Evolutionary conservation across 1,140 invertebrate species (phyloP).

Genomic region (Drosophila rhopaloa): DNA sequence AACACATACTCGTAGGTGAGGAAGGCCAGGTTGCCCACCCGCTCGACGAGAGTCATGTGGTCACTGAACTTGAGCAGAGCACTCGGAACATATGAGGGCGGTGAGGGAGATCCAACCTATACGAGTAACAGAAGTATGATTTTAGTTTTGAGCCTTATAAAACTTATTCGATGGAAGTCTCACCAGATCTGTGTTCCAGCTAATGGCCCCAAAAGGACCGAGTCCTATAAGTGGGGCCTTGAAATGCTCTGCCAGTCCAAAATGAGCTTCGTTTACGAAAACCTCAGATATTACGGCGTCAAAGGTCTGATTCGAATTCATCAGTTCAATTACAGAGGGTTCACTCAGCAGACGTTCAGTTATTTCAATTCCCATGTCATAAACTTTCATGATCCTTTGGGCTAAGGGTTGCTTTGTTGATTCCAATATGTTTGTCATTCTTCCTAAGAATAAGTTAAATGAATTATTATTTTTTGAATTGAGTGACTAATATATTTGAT

Average conservation of each 20-base stretch:
- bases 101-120: constrained; percentile 78
- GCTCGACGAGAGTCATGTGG: constrained; percentile 84
- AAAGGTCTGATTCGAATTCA: constrained; percentile 66
- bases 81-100: constrained; percentile 83
- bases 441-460: constrained; percentile 4
- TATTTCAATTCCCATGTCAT: constrained; percentile 66
- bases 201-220: constrained; percentile 73
- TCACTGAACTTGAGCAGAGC: constrained; percentile 70
- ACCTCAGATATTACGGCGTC: constrained; percentile 80
- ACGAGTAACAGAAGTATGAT: too few species aligned
- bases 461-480: too few species aligned
- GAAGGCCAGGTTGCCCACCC: constrained; percentile 83
- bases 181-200: constrained; percentile 78
- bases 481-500: neutral
- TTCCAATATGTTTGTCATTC: constrained; percentile 46
- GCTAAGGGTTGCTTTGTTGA: constrained; percentile 44
- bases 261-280: constrained; percentile 73
- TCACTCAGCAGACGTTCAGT: constrained; percentile 55
- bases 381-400: constrained; percentile 54
- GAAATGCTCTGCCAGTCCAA: constrained; percentile 76
- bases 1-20: constrained; percentile 58
- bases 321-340: constrained; percentile 37
- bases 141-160: too few species aligned
- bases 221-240: constrained; percentile 78
- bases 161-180: neutral